These are phyloP conservation scores for Lophotriccus pileatus DNA, from an alignment of 2,797 vertebrate genomes.

Conservation along the genomic window DNA sequence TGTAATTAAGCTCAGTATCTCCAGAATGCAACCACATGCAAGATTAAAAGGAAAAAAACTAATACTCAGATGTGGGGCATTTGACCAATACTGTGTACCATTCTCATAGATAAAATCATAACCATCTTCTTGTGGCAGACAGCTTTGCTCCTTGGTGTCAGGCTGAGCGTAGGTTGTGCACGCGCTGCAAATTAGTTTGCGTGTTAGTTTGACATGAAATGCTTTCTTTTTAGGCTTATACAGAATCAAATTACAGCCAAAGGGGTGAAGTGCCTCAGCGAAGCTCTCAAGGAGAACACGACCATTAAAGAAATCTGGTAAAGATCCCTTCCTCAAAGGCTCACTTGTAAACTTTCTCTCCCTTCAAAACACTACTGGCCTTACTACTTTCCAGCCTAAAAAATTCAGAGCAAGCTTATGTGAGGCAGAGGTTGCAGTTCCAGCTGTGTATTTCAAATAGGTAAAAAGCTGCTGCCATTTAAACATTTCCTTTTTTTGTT, in stretches of 20 bases:
- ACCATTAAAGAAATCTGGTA: conserved; percentile 89
- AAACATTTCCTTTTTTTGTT: neutral
- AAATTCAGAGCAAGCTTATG: neutral
- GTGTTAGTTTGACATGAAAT: neutral
- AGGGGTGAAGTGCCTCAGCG: conserved; percentile 77
- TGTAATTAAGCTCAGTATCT: neutral
- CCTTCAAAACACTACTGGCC: neutral
- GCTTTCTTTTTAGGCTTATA: conserved; percentile 82
- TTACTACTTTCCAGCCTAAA: neutral
- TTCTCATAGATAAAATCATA: neutral
- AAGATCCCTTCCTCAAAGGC: conserved; percentile 33
- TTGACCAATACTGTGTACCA: neutral
- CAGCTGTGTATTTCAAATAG: neutral
- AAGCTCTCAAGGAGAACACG: conserved; percentile 81
- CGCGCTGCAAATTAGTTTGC: neutral
- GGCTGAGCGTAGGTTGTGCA: neutral
- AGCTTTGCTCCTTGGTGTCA: neutral
- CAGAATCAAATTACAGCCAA: conserved; percentile 84
- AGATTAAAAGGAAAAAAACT: neutral
- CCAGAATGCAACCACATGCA: neutral
- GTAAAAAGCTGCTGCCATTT: neutral
- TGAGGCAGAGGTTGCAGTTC: neutral
- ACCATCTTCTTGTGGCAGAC: neutral
- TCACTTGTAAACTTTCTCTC: neutral
- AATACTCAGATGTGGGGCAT: neutral